Percentiles rank a stretch among this genome's conserved stretches.
Evolutionary conservation across 2,113 vertebrate genomes (phyloP).

Genomic region (Neolamprologus fasciatus): DNA sequence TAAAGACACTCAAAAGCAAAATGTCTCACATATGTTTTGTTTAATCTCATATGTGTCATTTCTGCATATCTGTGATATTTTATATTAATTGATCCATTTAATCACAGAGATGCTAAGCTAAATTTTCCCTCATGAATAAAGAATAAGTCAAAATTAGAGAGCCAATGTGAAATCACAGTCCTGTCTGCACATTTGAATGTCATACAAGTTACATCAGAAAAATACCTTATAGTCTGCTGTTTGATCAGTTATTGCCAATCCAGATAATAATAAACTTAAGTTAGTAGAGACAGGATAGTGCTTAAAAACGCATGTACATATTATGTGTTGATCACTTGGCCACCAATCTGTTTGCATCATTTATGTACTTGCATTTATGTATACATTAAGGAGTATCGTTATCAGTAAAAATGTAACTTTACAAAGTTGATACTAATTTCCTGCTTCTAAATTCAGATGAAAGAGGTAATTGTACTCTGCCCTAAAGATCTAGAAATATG

Average conservation of each 20-base stretch:
- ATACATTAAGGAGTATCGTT: not conserved
- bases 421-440: fast-evolving
- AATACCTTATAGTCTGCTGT: not conserved
- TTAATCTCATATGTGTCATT: not conserved
- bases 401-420: not conserved
- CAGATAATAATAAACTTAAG: not conserved
- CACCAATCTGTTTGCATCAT: fast-evolving
- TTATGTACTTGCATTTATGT: not conserved
- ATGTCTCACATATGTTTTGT: too few relatives aligned
- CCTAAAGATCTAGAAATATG: not conserved
- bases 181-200: not conserved
- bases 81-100: not conserved
- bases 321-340: not conserved
- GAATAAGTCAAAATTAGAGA: not conserved
- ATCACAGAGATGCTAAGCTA: fast-evolving
- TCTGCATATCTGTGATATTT: not conserved
- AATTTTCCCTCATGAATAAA: not conserved
- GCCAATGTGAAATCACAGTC: not conserved
- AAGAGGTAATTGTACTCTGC: not conserved
- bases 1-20: not conserved
- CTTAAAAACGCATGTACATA: fast-evolving
- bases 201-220: fast-evolving
- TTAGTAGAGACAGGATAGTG: not conserved
- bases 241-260: not conserved
- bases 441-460: not conserved